Evolutionary conservation across 2,888 invertebrate species (phyloP).

Genomic region (Latheticus oryzae): DNA sequence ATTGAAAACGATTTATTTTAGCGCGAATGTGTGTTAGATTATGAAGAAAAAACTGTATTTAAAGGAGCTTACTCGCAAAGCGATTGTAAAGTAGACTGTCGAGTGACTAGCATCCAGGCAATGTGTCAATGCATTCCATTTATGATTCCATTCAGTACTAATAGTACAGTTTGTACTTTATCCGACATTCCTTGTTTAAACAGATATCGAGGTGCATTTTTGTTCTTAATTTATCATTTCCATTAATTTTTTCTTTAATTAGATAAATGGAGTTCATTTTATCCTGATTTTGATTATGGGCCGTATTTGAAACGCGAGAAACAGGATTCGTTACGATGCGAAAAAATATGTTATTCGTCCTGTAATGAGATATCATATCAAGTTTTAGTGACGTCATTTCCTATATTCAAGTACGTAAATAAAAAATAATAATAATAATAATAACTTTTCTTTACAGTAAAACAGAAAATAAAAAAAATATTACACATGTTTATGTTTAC

Average conservation of each 20-base stretch:
- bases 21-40: slow-evolving; percentile 19
- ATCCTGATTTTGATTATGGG: background rate
- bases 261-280: slow-evolving; percentile 26
- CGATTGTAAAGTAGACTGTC: slow-evolving; percentile 23
- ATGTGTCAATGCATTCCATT: slow-evolving; percentile 29
- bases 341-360: slow-evolving; percentile 13
- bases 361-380: slow-evolving; percentile 13
- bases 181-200: slow-evolving; percentile 20
- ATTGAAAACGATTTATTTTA: slow-evolving; percentile 4
- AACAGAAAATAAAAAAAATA: slow-evolving; percentile 1
- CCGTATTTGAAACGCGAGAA: slow-evolving; percentile 11
- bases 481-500: slow-evolving; percentile 14
- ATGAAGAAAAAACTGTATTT: slow-evolving; percentile 13
- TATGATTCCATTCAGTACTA: slow-evolving; percentile 18
- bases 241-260: too few relatives aligned
- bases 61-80: slow-evolving; percentile 18
- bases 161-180: slow-evolving; percentile 11
- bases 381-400: background rate
- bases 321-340: slow-evolving; percentile 22
- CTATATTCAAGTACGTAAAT: slow-evolving; percentile 11
- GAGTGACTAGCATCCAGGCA: slow-evolving; percentile 13
- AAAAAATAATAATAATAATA: background rate
- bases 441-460: slow-evolving; percentile 5
- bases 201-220: slow-evolving; percentile 8
- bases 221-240: slow-evolving; percentile 1